Base-by-base conservation (phyloP, 2,888 invertebrate species). In the Himalopsyche tibetana region DNA sequence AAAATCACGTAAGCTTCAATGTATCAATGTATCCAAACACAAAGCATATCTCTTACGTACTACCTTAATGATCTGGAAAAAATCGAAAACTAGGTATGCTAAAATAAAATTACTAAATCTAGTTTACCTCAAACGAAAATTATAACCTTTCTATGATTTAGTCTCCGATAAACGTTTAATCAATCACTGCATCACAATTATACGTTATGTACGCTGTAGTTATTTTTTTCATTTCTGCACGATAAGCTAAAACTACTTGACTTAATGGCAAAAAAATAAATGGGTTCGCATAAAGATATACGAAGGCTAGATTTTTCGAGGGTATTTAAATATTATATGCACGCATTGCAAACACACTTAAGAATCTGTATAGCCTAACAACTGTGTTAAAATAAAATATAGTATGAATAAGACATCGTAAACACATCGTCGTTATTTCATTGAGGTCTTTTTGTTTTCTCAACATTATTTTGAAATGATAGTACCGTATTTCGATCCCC, bases 141-240 rank as follows among this genome's bases (percentile, higher is more conserved):
- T 56, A 63, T 63, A 63, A 5, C 63, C 19, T 19, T 63, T 63
- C 19, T 5, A 63, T 63, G 63, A 63, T 63, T 19, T 4, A 15
- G 6, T 28, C n/a, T 28, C 3, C 63, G 63, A 63, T 63, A 63
- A 63, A 19, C 28, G 19, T 19, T 19, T 63, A 63, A 63, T 63
- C 63, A 63, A 63, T 63, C 63, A 63, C 19, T 63, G 63, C 63
- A 63, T 63, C 63, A 63, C 28, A 63, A 19, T 63, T 63, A 9
- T 8, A 63, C 2, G 19, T 63, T 19, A 19, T 11, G 19, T 63
- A 4, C 63, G 63, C 28, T 4, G 28, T 28, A 28, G 11, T 55
- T 55, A 4, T 9, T 63, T 63, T 28, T 63, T 63, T 63, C 2
- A 4, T 3, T 63, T 63, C 8, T 63, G 19, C 63, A 63, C 63